These are phyloP conservation scores for Hemistola chrysoprasaria DNA, from an alignment of 2,888 invertebrate genomes.

Conservation along the genomic window DNA sequence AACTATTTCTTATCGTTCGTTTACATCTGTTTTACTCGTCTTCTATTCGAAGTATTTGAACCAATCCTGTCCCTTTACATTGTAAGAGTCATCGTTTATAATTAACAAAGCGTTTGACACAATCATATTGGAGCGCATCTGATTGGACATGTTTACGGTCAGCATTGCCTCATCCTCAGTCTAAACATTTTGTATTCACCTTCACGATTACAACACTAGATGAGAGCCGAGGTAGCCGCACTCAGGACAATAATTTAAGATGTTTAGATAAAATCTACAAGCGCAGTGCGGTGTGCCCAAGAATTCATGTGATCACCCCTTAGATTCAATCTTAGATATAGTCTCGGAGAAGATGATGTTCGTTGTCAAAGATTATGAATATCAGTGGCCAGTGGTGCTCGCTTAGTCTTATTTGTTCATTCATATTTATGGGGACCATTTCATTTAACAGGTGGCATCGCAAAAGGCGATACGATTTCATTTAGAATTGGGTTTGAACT, in stretches of 20 bases:
- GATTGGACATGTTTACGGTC: constrained; percentile 20
- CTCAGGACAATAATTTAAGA: constrained; percentile 78
- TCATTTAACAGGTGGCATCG: constrained; percentile 22
- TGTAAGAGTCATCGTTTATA: constrained; percentile 4
- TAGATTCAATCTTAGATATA: constrained; percentile 77
- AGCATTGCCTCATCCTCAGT: constrained; percentile 52
- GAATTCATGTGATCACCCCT: constrained; percentile 77
- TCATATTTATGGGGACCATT: constrained; percentile 31
- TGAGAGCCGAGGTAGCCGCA: constrained; percentile 63
- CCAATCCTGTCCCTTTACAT: constrained; percentile 6
- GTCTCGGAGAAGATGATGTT: constrained; percentile 65
- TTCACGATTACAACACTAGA: constrained; percentile 60
- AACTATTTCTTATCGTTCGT: too few relatives aligned
- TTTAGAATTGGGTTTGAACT: constrained; percentile 22
- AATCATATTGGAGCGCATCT: constrained; percentile 3
- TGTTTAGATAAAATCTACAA: constrained; percentile 79
- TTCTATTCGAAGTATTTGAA: not conserved
- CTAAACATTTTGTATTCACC: constrained; percentile 40
- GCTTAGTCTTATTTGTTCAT: constrained; percentile 39
- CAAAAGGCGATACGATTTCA: constrained; percentile 30
- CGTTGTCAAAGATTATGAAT: constrained; percentile 67
- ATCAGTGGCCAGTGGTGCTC: constrained; percentile 37
- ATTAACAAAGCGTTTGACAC: constrained; percentile 17
- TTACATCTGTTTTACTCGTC: too few relatives aligned
- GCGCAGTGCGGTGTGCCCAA: constrained; percentile 68